These are phyloP conservation scores for Dorcus hopei DNA, from an alignment of 2,888 invertebrate genomes.

Conservation along the genomic window DNA sequence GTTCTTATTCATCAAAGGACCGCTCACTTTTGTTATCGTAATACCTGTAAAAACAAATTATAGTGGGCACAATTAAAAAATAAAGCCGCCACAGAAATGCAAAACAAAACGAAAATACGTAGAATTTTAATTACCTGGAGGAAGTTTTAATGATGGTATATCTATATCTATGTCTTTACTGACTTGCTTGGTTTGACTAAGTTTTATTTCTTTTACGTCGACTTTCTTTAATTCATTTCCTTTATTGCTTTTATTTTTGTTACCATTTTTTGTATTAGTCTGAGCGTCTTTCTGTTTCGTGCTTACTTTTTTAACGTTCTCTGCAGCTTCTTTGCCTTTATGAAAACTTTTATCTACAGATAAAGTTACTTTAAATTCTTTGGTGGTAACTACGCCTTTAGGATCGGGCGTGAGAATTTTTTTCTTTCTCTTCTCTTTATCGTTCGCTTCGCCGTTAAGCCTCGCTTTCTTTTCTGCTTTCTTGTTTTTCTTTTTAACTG, in stretches of 20 bases:
- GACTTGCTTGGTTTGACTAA: neutral
- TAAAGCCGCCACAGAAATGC: neutral
- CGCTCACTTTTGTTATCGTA: conserved; percentile 52
- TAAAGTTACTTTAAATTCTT: conserved; percentile 42
- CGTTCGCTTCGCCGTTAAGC: conserved; percentile 13
- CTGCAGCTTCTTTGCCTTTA: conserved; percentile 17
- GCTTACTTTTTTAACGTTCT: conserved; percentile 19
- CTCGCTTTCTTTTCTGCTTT: conserved; percentile 6
- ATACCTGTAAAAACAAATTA: conserved; percentile 34
- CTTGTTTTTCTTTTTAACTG: conserved; percentile 17
- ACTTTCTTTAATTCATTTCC: conserved; percentile 22
- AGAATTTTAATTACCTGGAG: conserved; percentile 33
- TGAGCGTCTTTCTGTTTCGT: conserved; percentile 20
- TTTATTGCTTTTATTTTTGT: conserved; percentile 14
- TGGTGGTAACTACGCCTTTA: conserved; percentile 20
- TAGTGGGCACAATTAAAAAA: neutral
- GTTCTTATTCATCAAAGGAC: conserved; percentile 43
- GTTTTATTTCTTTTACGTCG: neutral
- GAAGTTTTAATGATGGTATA: conserved; percentile 43
- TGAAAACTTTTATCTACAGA: conserved; percentile 32
- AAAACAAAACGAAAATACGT: no score
- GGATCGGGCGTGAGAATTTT: conserved; percentile 6
- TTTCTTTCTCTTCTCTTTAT: conserved; percentile 20
- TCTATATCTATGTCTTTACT: conserved; percentile 32
- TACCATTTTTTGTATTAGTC: conserved; percentile 22